Base-by-base conservation (phyloP, 2,113 vertebrate genomes). In the Delphinapterus leucas region DNA sequence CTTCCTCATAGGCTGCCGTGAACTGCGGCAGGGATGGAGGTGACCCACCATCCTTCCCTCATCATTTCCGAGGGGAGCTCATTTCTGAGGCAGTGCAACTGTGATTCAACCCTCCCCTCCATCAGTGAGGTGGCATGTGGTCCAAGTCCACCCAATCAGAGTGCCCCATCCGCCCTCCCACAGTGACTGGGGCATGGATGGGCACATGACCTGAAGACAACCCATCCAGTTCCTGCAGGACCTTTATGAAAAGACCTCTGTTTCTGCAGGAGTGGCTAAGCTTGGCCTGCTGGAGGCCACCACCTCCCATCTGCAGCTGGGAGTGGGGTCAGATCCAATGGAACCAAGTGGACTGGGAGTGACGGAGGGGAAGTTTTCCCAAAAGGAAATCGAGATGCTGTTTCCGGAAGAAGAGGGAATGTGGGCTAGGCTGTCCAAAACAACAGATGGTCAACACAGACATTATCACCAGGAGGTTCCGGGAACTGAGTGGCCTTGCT, bases 381-480 rank as follows among this genome's bases (percentile, higher is more conserved):
- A 18, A 23, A 74, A 47, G 31, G 67, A 79, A n/a, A 44, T 1
- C 1, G 21, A 53, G 74, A 58, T 18, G 28, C 90, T 38, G 8
- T 73, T 79, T 90, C 70, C 31, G 33, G 83, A 89, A 55, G 88
- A 76, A 74, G 49, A 25, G 55, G 65, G 73, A 73, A 33, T 36
- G 55, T 36, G 76, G 76, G 41, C 86, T 90, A 5, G 61, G 65
- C 25, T 58, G 63, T 65, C 74, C 93, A 28, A 36, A 84, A 84
- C 86, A 26, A 36, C 82, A 79, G 85, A 47, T 44, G 76, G 80
- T 55, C 76, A 21, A 38, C 70, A 2, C 47, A 47, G 80, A 53
- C 85, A 18, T 20, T 6, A 31, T 8, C 55, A 38, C 26, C 81
- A 28, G 61, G n/a, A 58, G 33, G 68, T 41, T 67, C 68, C 38